Base-by-base conservation (phyloP, 2,113 vertebrate genomes). In the Chaetura pelagica region DNA sequence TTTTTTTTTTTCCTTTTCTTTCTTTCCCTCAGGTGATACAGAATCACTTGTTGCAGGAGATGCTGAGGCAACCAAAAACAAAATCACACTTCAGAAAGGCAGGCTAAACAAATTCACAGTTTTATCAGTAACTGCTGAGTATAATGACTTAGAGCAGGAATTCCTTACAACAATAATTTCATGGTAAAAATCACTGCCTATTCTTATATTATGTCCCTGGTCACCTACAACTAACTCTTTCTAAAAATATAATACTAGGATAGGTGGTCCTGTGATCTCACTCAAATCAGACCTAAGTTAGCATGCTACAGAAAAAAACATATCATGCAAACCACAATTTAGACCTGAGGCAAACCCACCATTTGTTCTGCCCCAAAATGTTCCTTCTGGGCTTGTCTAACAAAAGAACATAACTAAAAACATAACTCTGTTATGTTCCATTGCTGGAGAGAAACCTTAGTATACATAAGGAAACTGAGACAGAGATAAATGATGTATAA, bases 41-140 rank as follows among this genome's bases (percentile, higher is more conserved):
- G 57, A 82, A 54, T 84, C 87, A 84, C 29, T 87, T 87, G 80
- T 89, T 89, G 68, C 63, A 69, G 14, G 20, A 88, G 62, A 69
- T 44, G 34, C 22, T 80, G 68, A 84, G 17, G 14, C 9, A 89
- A 74, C 10, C 7, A 51, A 52, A 29, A 91, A 52, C n/a, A 91
- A 30, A 57, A 62, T n/a, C 19, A 77, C 75, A 68, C n/a, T 78
- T 89, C 66, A 52, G 24, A 79, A 85, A 61, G n/a, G 35, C 18
- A 87, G 27, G 44, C 14, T 23, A 79, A 67, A 78, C 16, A 68
- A 74, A 58, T 83, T 52, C 27, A 40, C 12, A 20, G 14, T 10
- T 29, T 24, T 88, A 4, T 42, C 30, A 32, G 11, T 30, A 75
- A 20, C 22, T 87, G 22, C 21, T 44, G 30, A 82, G 30, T 5